phyloP scores from a whole-genome alignment of 1,140 invertebrate genomes.

The Nomia melanderi region DNA sequence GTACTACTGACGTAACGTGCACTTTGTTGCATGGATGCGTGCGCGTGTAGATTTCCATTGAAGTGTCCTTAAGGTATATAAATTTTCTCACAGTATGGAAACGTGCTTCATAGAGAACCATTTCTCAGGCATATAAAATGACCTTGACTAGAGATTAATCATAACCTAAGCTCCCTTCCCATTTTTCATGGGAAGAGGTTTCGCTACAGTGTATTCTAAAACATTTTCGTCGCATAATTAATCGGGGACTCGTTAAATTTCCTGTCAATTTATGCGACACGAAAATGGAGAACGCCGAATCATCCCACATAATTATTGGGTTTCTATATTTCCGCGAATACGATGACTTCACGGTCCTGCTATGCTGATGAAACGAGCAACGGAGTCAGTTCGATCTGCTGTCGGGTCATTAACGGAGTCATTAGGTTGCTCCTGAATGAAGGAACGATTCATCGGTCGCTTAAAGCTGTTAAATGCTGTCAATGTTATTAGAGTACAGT shows the following conservation, averaged over 20 bases:
- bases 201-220: not conserved
- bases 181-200: not conserved
- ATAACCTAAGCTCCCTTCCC: not conserved
- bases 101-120: not conserved
- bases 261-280: no score
- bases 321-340: not conserved
- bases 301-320: not conserved
- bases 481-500: not conserved
- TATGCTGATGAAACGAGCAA: not conserved
- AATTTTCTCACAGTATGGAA: conserved; percentile 3
- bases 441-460: not conserved
- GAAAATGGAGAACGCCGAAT: no score
- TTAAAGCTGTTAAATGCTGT: not conserved
- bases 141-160: not conserved
- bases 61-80: not conserved
- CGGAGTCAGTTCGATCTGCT: not conserved
- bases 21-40: no score
- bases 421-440: conserved; percentile 2
- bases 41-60: no score
- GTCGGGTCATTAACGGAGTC: conserved; percentile 3
- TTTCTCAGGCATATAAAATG: conserved; percentile 1
- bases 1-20: no score
- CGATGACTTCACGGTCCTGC: not conserved
- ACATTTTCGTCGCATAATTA: no score
- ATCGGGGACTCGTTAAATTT: no score